phyloP scores from a whole-genome alignment of 2,113 vertebrate species.

The Megaceryle maxima region DNA sequence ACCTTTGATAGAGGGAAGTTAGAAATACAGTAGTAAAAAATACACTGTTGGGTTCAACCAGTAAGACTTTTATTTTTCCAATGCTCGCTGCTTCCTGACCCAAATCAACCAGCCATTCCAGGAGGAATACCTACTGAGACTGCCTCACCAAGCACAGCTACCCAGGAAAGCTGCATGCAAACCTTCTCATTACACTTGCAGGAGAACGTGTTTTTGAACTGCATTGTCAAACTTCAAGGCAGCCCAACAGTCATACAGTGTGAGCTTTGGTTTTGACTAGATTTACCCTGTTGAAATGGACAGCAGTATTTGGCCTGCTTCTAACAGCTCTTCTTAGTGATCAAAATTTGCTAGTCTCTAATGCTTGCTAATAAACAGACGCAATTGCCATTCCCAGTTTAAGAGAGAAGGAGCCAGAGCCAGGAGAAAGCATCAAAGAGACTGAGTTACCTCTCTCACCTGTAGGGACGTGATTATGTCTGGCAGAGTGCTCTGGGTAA shows the following conservation, averaged over 20 bases:
- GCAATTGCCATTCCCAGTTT: not conserved
- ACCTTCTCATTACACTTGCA: not conserved
- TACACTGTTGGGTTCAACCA: not conserved
- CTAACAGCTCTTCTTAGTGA: not conserved
- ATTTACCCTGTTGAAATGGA: not conserved
- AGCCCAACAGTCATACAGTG: not conserved
- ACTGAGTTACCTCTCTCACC: slow-evolving; percentile 2
- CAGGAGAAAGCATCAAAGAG: not conserved
- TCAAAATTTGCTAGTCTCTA: not conserved
- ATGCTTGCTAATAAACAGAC: slow-evolving; percentile 9
- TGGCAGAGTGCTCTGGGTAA: not conserved
- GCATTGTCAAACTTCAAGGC: not conserved
- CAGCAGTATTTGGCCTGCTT: not conserved
- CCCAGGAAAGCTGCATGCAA: not conserved
- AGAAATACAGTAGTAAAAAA: not conserved
- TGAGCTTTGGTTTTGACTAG: not conserved
- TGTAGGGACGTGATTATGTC: slow-evolving; percentile 6
- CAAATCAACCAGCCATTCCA: not conserved
- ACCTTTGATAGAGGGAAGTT: not conserved
- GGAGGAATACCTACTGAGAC: not conserved
- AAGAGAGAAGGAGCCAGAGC: not conserved
- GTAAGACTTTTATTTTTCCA: not conserved
- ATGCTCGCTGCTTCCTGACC: not conserved
- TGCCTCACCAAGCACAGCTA: not conserved
- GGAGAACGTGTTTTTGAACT: not conserved